Evolutionary conservation across 2,888 invertebrate genomes (phyloP).

Genomic region (Lithosia quadra): DNA sequence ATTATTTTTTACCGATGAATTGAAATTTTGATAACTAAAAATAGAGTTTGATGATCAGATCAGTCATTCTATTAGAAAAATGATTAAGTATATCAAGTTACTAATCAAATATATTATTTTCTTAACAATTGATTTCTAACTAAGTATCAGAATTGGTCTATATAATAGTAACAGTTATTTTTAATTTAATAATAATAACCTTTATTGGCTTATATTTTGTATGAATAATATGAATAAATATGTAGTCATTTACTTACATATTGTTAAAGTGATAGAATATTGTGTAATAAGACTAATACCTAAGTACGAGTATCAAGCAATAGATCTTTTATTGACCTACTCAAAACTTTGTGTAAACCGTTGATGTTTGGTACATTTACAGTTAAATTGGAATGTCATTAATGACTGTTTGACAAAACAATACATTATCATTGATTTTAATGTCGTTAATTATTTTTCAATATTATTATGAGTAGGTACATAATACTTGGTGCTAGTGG

Average conservation of each 20-base stretch:
- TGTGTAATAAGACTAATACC: too few relatives aligned
- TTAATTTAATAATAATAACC: too few relatives aligned
- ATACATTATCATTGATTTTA: neutral
- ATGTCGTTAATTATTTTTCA: neutral
- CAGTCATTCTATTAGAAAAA: neutral
- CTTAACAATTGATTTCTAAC: neutral
- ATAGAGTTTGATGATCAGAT: too few relatives aligned
- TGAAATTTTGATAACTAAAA: neutral
- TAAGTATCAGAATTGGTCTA: neutral
- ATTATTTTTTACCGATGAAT: neutral
- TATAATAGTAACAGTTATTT: neutral
- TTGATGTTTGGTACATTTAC: too few relatives aligned
- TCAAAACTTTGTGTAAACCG: too few relatives aligned
- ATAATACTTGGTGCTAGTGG: neutral
- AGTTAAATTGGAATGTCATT: too few relatives aligned
- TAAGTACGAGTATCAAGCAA: too few relatives aligned
- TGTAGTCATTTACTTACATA: too few relatives aligned
- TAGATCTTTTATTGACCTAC: too few relatives aligned
- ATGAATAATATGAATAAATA: too few relatives aligned
- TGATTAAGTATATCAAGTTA: neutral
- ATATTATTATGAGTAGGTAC: neutral
- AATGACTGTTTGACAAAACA: neutral
- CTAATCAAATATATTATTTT: neutral
- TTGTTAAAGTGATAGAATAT: too few relatives aligned
- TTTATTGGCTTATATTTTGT: neutral